Percentiles rank a stretch among this genome's conserved stretches.
These are phyloP conservation scores for Chirona hameri DNA, from an alignment of 2,888 invertebrate species.

Conservation along the genomic window DNA sequence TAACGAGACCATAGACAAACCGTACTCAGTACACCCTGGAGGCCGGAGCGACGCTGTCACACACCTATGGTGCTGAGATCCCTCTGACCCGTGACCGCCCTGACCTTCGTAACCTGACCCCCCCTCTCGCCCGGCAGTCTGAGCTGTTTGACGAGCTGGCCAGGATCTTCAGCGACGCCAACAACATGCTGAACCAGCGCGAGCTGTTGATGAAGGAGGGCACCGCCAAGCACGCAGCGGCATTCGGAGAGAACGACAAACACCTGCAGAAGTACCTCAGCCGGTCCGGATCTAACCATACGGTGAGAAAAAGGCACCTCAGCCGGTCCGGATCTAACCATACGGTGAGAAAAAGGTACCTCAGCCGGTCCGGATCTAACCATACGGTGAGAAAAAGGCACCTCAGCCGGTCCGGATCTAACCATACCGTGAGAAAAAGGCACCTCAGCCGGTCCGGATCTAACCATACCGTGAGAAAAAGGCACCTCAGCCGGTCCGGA, in stretches of 20 bases:
- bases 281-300: conserved; percentile 59
- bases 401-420: no score
- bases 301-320: conserved; percentile 46
- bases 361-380: conserved; percentile 66
- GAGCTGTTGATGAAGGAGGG: conserved; percentile 92
- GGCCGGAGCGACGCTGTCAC: no score
- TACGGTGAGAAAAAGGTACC: conserved; percentile 82
- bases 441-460: conserved; percentile 70
- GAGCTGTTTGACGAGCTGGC: conserved; percentile 91
- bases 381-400: conserved; percentile 48
- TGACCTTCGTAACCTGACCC: background rate
- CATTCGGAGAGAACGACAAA: conserved; percentile 80
- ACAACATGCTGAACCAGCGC: conserved; percentile 91
- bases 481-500: no score
- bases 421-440: conserved; percentile 83
- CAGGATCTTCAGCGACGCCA: conserved; percentile 95
- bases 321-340: no score
- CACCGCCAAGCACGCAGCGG: conserved; percentile 95
- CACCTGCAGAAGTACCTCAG: conserved; percentile 82
- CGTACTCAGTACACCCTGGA: no score
- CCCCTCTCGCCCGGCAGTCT: conserved; percentile 50
- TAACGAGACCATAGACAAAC: no score
- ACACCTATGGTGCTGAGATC: no score
- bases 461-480: conserved; percentile 51
- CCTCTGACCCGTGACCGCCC: no score